Base-by-base conservation (phyloP, 2,797 vertebrate genomes). In the Protosalanx chinensis region DNA sequence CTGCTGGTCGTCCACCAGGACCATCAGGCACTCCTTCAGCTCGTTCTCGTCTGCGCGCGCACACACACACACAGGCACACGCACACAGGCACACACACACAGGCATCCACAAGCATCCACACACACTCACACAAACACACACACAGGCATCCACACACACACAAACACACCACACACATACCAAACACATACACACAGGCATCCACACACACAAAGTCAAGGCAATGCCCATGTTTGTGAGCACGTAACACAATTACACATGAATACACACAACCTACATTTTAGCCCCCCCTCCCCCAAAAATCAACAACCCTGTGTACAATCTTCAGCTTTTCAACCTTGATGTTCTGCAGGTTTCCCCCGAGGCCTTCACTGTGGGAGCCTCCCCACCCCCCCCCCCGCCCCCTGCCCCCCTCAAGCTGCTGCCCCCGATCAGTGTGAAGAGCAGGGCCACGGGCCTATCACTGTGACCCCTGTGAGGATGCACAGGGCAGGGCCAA, bases 1-100 rank as follows among this genome's bases (percentile, higher is more conserved):
- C 82, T 97, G 98, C 83, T 99, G 98, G 49, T 99, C 98, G 23
- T 96, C 96, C 51, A 99, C 95, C 72, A 99, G 90, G 1, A 96
- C 94, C 71, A 94, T 89, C 58, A 99, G 93, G 78, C 97, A 99
- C 8, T 97, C 96, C 88, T 96, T 97, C 83, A 99, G 79, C 76
- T 98, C 98, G 0, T 75, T 92, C 73, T 93, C 94, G 0, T 98
- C 98, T 94, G 35, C n/a, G 30, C 12, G 62, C 2, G 27, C 29
- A 69, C 6, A 46, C 49, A 64, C 7, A 16, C 15, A 57, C 46
- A 62, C 51, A 57, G n/a, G 61, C 33, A 64, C 2, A 27, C 29
- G 69, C 4, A 46, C 49, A 70, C 20, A 33, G 7, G 41, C 51
- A 58, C 32, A 73, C 35, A 73, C 56, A 68, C 16, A 60, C 15